Percentiles rank a stretch among this genome's conserved stretches.
Conservation (phyloP, 2,888 invertebrate genomes). For the Meandrusa payeni region DNA sequence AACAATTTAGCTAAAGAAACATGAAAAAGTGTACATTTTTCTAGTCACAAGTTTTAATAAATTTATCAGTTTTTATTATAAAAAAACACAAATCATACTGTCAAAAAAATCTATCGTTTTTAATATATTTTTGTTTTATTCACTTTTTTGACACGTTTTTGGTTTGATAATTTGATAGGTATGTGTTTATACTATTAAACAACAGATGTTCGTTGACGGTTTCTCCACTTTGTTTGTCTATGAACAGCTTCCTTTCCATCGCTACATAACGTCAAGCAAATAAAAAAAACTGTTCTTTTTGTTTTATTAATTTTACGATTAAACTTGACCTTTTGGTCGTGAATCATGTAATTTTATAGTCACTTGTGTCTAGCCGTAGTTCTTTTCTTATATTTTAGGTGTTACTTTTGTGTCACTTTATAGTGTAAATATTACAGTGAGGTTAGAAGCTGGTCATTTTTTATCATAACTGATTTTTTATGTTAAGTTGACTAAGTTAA, state of each 20-base stretch:
- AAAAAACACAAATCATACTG: too few species aligned
- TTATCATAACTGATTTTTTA: constrained; percentile 32
- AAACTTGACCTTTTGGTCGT: constrained; percentile 36
- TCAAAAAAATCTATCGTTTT: too few species aligned
- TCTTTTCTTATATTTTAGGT: constrained; percentile 34
- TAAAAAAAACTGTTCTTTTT: constrained; percentile 40
- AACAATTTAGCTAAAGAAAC: too few species aligned
- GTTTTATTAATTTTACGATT: constrained; percentile 36
- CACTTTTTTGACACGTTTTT: too few species aligned
- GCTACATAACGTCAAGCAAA: constrained; percentile 46
- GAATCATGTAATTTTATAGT: constrained; percentile 38
- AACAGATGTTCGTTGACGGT: constrained; percentile 63
- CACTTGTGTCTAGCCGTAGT: constrained; percentile 32
- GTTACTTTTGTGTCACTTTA: constrained; percentile 37
- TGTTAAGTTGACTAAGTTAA: constrained; percentile 14
- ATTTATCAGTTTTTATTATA: too few species aligned
- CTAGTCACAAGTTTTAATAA: too few species aligned
- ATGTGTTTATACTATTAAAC: constrained; percentile 15
- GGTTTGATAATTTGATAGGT: constrained; percentile 1
- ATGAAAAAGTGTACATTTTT: too few species aligned
- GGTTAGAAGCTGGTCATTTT: constrained; percentile 57
- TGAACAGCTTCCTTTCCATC: constrained; percentile 63
- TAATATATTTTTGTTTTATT: too few species aligned
- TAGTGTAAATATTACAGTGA: constrained; percentile 40
- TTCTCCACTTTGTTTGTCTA: constrained; percentile 54